Base-by-base conservation (phyloP, 2,113 vertebrate genomes). In the Picathartes gymnocephalus region DNA sequence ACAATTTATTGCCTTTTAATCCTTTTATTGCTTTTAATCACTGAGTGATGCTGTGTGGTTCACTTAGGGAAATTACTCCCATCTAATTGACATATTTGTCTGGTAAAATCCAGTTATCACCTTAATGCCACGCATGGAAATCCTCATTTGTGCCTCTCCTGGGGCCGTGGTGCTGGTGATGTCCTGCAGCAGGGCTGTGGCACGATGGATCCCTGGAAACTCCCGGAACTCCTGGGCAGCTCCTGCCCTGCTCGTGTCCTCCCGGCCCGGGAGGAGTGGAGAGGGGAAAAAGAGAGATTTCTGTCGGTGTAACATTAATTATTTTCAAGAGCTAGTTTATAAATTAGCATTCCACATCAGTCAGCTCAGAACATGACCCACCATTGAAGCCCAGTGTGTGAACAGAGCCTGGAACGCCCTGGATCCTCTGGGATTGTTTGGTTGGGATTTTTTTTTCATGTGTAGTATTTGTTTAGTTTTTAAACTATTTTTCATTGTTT, bases 131-230 rank as follows among this genome's bases (percentile, higher is more conserved):
- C 4, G 22, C 17, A 15, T 5, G 58, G 45, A 35, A 51, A 19
- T 4, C 13, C n/a, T 40, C 15, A 21, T 24, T 35, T 35, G 37
- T 15, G 19, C 54, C 70, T 77, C 2, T 18, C 39, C 18, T 3
- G 22, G 16, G 13, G 47, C 7, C 3, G 35, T 2, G 10, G 3
- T 1, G 23, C 6, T 2, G 0, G 24, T 2, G 39, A 4, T 65
- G 19, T 39, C 25, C 48, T 2, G 21, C 37, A 42, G 51, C 31
- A 10, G 53, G 53, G 33, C 56, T 15, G 45, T 13, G 71, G 44
- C 28, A 39, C 57, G 42, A 44, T 4, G 4, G 31, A 4, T 9
- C 54, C 42, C 53, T 13, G 23, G 39, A 11, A 11, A 39, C 39
- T 39, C 39, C 42, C 16, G 42, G 42, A 16, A 8, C 4, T 15